Base-by-base conservation (phyloP, 1,140 invertebrate species). In the Philotrypesis tridentata region DNA sequence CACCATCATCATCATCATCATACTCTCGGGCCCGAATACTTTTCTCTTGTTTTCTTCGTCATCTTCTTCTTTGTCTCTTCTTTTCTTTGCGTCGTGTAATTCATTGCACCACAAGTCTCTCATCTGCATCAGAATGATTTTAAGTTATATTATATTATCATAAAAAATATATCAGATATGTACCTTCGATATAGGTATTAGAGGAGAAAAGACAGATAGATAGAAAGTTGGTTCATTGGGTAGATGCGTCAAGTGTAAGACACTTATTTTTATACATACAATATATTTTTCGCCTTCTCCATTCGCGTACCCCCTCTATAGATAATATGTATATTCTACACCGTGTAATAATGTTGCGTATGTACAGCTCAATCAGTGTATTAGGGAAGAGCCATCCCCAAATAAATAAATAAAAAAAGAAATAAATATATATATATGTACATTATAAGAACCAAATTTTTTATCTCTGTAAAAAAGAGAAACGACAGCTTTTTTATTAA, bases 1-100 rank as follows among this genome's bases (percentile, higher is more conserved):
- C 0, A 97, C 97, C 25, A 95, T 97, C 65, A 90, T 97, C n/a
- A 98, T n/a, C n/a, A n/a, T n/a, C n/a, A n/a, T 98, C 81, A 95
- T 96, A 0, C 86, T 98, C 1, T 92, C 94, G 0, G 97, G 96
- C 0, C 95, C 96, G 0, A 93, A 94, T n/a, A n/a, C n/a, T n/a
- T n/a, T n/a, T n/a, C n/a, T n/a, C n/a, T n/a, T n/a, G n/a, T n/a
- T n/a, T n/a, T n/a, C n/a, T n/a, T n/a, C n/a, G n/a, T n/a, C n/a
- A n/a, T n/a, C n/a, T n/a, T n/a, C n/a, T n/a, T n/a, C n/a, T n/a
- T n/a, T n/a, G n/a, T n/a, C n/a, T n/a, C n/a, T n/a, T n/a, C n/a
- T n/a, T n/a, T n/a, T n/a, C n/a, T n/a, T n/a, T n/a, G n/a, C n/a
- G n/a, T n/a, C n/a, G n/a, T n/a, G n/a, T n/a, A n/a, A n/a, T n/a